Percentiles rank a stretch among this genome's conserved stretches.
phyloP scores from a whole-genome alignment of 92 coral and sea anemone genomes.

The Nematostella vectensis region DNA sequence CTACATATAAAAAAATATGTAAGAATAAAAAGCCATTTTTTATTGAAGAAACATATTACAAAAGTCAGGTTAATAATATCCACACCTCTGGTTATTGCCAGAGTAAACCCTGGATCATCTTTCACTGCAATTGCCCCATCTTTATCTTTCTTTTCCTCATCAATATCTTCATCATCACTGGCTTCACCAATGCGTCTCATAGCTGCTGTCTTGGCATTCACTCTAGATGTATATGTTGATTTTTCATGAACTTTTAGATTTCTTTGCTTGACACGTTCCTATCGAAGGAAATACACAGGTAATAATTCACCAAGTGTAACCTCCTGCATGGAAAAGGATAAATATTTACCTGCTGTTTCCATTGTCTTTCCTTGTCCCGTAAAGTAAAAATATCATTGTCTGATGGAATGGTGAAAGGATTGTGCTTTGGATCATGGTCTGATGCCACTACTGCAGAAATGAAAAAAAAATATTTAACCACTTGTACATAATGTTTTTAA shows the following conservation, averaged over 20 bases:
- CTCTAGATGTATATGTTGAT: constrained; percentile 90
- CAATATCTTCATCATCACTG: constrained; percentile 69
- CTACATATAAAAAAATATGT: constrained; percentile 19
- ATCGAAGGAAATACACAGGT: neutral
- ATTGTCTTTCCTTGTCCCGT: constrained; percentile 91
- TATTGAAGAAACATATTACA: too few species aligned
- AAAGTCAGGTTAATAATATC: too few species aligned
- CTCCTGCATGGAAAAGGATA: neutral
- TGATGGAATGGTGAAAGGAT: constrained; percentile 86
- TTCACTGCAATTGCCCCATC: constrained; percentile 95
- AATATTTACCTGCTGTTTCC: constrained; percentile 70
- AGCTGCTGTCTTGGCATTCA: constrained; percentile 96
- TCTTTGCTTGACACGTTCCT: constrained; percentile 84
- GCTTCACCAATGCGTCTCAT: constrained; percentile 92
- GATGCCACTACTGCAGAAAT: constrained; percentile 49
- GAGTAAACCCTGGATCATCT: constrained; percentile 97
- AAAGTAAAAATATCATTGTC: constrained; percentile 97
- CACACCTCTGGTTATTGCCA: constrained; percentile 99
- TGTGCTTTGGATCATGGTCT: constrained; percentile 57
- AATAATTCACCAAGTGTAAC: neutral
- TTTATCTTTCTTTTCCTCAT: constrained; percentile 69
- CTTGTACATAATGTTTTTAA: too few species aligned
- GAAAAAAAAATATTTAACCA: too few species aligned
- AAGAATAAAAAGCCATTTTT: neutral
- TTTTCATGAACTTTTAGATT: constrained; percentile 88